Base-by-base conservation (phyloP, 2,888 invertebrate genomes). In the Phania funesta region DNA sequence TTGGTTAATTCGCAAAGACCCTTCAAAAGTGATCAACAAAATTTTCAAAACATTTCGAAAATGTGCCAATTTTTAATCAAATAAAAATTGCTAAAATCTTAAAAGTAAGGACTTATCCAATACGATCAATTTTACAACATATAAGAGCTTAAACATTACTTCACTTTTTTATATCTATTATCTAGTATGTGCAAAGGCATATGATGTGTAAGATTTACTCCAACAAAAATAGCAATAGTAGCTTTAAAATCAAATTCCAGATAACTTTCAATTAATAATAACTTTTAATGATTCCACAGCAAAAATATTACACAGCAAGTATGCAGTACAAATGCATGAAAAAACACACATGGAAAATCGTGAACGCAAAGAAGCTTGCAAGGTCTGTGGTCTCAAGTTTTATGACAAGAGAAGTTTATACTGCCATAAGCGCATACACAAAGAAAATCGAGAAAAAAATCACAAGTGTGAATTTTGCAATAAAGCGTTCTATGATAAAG, bases 391-490 rank as follows among this genome's bases (percentile, higher is more conserved):
- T 6, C 56, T 79, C 5, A 83, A 83, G 16, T 48, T 83, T 11
- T 70, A 44, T 26, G 58, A 48, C 26, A 73, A 79, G 41, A 26
- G 22, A 20, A 68, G 24, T 13, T 46, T 83, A 5, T 44, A 74
- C 9, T 50, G n/a, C 24, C 83, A 83, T 35, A 79, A 35, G 44
- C 41, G 52, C 3, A 67, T 67, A 41, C 83, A 83, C 22, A 67
- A 71, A 29, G 60, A 79, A 48, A 79, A 83, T 56, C 79, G 83
- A 0, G 75, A 75, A 50, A 83, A 83, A 3, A 41, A 13, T n/a
- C 75, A 76, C 29, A 79, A 79, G 26, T 83, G 83, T 56, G 83
- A 83, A 13, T 80, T 58, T 44, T 83, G 83, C 44, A 62, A 76
- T 20, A 83, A 83, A 29, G 32, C 79, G 0, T 83, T 80, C 20